Percentiles rank a stretch among this genome's conserved stretches.
Conservation (phyloP, 2,888 invertebrate species). For the Xestobium rufovillosum region DNA sequence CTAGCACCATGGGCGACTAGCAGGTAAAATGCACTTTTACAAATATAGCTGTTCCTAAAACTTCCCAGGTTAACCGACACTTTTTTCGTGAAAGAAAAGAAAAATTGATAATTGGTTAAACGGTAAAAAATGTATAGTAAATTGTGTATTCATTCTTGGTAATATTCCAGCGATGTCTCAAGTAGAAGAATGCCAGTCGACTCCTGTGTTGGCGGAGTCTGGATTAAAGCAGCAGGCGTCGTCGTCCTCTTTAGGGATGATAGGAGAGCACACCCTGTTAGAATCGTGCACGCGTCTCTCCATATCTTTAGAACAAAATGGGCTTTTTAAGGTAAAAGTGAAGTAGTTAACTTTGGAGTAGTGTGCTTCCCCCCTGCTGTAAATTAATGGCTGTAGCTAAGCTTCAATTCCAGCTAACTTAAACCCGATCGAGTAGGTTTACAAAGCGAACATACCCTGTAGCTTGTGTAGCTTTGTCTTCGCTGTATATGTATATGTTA, state of each 20-base stretch:
- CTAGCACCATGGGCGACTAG: too few relatives aligned
- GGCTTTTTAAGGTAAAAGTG: conserved; percentile 58
- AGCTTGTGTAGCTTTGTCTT: too few relatives aligned
- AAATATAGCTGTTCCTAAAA: too few relatives aligned
- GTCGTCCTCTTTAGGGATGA: conserved; percentile 66
- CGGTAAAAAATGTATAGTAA: too few relatives aligned
- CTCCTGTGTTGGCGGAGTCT: conserved; percentile 72
- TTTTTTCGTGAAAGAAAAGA: too few relatives aligned
- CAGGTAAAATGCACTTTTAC: too few relatives aligned
- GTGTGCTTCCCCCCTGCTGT: neutral
- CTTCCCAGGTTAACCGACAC: too few relatives aligned
- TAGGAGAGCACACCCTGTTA: conserved; percentile 77
- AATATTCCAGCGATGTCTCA: conserved; percentile 60
- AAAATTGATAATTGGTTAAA: too few relatives aligned
- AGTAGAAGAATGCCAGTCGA: conserved; percentile 85
- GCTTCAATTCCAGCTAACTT: neutral
- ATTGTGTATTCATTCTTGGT: too few relatives aligned
- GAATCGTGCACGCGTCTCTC: conserved; percentile 82
- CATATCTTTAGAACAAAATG: conserved; percentile 79
- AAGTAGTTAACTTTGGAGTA: conserved; percentile 3
- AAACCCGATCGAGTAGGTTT: neutral
- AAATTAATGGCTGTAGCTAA: neutral
- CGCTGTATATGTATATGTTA: too few relatives aligned
- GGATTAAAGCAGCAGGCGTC: conserved; percentile 51
- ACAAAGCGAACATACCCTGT: too few relatives aligned